These are phyloP conservation scores for Drosophila tanythrix DNA, from an alignment of 2,888 invertebrate species.

Conservation along the genomic window DNA sequence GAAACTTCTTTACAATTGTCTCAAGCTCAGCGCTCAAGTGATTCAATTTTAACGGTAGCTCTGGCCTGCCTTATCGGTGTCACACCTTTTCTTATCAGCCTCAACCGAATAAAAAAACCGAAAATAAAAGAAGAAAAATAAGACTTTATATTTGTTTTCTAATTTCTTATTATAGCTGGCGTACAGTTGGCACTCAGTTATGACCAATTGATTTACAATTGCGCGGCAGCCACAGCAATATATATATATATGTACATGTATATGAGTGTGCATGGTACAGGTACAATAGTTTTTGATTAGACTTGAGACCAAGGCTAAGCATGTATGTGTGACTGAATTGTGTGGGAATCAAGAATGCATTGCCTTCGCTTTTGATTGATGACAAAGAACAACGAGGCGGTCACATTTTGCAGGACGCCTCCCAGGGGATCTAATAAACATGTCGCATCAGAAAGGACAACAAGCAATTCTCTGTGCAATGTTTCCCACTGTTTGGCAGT, in stretches of 20 bases:
- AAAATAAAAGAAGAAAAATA: background rate
- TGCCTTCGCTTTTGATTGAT: conserved; percentile 51
- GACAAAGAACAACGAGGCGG: conserved; percentile 24
- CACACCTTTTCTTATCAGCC: conserved; percentile 65
- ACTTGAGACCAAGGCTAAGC: conserved; percentile 25
- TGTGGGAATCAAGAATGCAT: conserved; percentile 62
- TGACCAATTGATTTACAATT: conserved; percentile 63
- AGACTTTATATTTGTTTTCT: conserved; percentile 36
- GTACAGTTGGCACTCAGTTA: conserved; percentile 58
- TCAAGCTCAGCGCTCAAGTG: conserved; percentile 46
- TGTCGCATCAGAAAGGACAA: conserved; percentile 50
- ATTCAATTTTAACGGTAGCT: conserved; percentile 70
- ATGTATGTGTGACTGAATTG: conserved; percentile 20
- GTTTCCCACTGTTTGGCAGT: conserved; percentile 39
- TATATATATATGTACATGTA: conserved; percentile 1
- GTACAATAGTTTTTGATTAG: conserved; percentile 28
- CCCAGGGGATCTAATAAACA: conserved; percentile 76
- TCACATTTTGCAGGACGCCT: conserved; percentile 32
- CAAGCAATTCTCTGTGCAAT: conserved; percentile 31
- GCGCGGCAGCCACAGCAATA: conserved; percentile 37
- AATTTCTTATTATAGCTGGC: conserved; percentile 52
- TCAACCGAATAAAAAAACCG: conserved; percentile 10
- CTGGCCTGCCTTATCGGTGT: conserved; percentile 50
- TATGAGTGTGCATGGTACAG: background rate
- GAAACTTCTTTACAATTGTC: conserved; percentile 34